Evolutionary conservation across 2,888 invertebrate species (phyloP), one percentile per base, ranked within the genome.

Genomic region (Sthenelais limicola): DNA sequence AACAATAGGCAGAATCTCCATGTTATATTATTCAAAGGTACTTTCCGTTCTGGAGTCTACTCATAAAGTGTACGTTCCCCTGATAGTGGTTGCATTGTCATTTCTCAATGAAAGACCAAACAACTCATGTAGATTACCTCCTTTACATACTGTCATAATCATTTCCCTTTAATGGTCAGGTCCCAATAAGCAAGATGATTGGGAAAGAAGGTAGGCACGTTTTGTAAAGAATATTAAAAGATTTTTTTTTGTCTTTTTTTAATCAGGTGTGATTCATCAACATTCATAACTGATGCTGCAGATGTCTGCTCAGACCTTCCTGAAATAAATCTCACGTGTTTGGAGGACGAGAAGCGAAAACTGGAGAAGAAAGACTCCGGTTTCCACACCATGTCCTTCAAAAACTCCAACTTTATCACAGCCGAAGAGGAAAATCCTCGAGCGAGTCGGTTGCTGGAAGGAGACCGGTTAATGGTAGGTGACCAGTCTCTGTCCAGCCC

Each of bases 361-460:
- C 71, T 71, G 47, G 71, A 71, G 54, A 71, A 71, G 33, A 47
- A 71, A 26, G 71, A 71, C 54, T 71, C 71, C 49, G 71, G 71
- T 26, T 71, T 71, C 43, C 71, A 71, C 33, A 71, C 71, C 15
- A 71, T 71, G 71, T 71, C 71, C 47, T 71, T 71, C 62, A 71
- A 71, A 33, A 71, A 71, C 33, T 58, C 71, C 15, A 71, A 71
- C 35, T 71, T 58, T 32, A 48, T 62, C 48, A 51, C 71, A 4
- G 58, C 62, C 7, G 71, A 71, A 62, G 48, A 71, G 49, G 71
- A 71, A 43, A 38, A 49, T 21, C 56, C 58, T 18, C 54, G 49
- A 26, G 24, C 32, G 1, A 30, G 54, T 30, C 38, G 43, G 3
- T 12, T 21, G 12, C n/a, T n/a, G n/a, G 21, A 9, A 12, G 62